Base-by-base conservation (phyloP, 2,888 invertebrate genomes). In the Cenopis cana region DNA sequence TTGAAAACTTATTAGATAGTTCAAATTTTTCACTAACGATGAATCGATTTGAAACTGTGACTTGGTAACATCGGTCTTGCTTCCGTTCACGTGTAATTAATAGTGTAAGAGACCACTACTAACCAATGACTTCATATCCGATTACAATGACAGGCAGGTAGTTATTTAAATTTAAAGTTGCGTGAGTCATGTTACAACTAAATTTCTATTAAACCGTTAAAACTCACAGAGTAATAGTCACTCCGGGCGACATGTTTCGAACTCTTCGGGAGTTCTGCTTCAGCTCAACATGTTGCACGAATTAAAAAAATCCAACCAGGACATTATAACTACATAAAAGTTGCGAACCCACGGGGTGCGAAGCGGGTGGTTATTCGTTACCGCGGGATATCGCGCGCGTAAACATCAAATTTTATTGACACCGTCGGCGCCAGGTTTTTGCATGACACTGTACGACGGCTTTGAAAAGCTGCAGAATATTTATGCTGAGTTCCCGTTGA, bases 331-430 rank as follows among this genome's bases (percentile, higher is more conserved):
- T 12, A 20, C 10, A 38, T 36, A 36, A 52, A 20, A 9, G 50
- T 20, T 46, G n/a, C 18, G 17, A 65, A 85, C 83, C 81, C 80
- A 79, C 78, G 79, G 82, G 79, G 80, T 81, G 81, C 80, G 81
- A 82, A 82, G 82, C 76, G 78, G 75, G 80, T 78, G 81, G 82
- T 84, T 88, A 85, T 86, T 82, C 85, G 64, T 84, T 78, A 80
- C 80, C 79, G 81, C 79, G 79, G 84, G 86, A 86, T 89, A 89
- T 86, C 85, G 83, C 81, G 76, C 74, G 86, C 85, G 89, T 89
- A 89, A 89, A 89, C 85, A 89, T 89, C 86, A 86, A 87, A 87
- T 89, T 89, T 90, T 90, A 91, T 90, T 89, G 89, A 89, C 87
- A 81, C 85, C 80, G 82, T 80, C 79, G 77, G 82, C 79, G 79